Conservation (phyloP, 2,888 invertebrate species). For the Piscicola geometra region DNA sequence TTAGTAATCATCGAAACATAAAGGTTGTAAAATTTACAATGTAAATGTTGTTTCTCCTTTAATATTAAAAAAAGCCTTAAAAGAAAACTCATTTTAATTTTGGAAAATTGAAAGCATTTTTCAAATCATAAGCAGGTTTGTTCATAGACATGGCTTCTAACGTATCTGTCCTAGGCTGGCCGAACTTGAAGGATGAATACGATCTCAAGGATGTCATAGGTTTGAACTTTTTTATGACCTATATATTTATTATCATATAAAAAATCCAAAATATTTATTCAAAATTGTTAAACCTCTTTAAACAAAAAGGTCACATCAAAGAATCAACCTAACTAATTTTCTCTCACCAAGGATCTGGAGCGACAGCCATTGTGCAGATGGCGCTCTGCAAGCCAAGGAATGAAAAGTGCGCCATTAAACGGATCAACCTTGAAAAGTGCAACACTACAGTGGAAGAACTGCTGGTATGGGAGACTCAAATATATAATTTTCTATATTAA, state of each 20-base stretch:
- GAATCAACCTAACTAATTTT: no score
- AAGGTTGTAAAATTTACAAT: no score
- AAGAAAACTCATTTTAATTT: no score
- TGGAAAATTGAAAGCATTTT: no score
- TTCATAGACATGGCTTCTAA: constrained; percentile 25
- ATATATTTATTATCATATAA: background rate
- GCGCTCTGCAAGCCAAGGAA: constrained; percentile 83
- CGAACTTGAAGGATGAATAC: constrained; percentile 85
- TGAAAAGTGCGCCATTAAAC: constrained; percentile 95
- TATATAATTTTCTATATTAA: background rate
- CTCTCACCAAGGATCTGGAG: constrained; percentile 92
- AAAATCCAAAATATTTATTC: no score
- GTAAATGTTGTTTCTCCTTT: no score
- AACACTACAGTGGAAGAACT: constrained; percentile 99
- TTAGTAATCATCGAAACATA: no score
- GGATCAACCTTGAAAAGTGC: constrained; percentile 98
- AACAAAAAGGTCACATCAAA: background rate
- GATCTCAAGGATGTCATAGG: constrained; percentile 88
- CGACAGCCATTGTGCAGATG: constrained; percentile 89
- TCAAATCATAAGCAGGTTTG: background rate
- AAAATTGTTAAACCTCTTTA: background rate
- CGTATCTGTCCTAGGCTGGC: constrained; percentile 62
- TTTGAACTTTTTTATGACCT: background rate
- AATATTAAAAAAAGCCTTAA: no score
- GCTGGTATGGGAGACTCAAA: constrained; percentile 59